Evolutionary conservation across 2,113 vertebrate genomes (phyloP).

Genomic region (Antennarius striatus): DNA sequence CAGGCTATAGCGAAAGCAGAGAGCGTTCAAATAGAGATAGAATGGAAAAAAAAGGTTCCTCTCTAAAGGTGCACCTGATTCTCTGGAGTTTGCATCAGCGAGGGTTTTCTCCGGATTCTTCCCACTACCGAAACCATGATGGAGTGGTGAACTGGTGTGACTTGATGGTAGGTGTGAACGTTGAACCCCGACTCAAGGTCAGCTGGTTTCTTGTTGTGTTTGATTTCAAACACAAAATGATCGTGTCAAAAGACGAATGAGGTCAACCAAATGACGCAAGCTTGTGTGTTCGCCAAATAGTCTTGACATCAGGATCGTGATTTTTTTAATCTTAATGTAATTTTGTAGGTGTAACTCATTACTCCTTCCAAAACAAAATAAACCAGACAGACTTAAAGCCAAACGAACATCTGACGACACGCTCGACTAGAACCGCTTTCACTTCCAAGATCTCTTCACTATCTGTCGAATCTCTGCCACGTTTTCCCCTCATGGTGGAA

Average conservation of each 20-base stretch:
- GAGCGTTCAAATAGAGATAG: neutral
- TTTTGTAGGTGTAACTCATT: too few relatives aligned
- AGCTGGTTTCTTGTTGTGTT: neutral
- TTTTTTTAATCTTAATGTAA: too few relatives aligned
- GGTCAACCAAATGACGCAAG: constrained; percentile 1
- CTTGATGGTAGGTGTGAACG: too few relatives aligned
- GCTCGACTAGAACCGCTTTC: constrained; percentile 15
- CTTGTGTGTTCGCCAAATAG: neutral
- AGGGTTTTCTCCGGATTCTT: too few relatives aligned
- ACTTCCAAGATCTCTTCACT: constrained; percentile 16
- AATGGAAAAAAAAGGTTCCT: neutral
- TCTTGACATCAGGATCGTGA: too few relatives aligned
- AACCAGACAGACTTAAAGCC: too few relatives aligned
- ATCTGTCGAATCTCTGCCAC: constrained; percentile 10
- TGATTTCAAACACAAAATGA: neutral
- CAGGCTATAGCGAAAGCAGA: constrained; percentile 28
- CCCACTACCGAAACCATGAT: too few relatives aligned
- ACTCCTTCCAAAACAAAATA: neutral
- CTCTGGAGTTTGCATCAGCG: too few relatives aligned
- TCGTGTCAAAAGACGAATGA: neutral
- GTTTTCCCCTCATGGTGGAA: constrained; percentile 17
- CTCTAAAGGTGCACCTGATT: neutral
- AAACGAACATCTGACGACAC: constrained; percentile 13
- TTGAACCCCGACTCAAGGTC: too few relatives aligned
- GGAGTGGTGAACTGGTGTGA: too few relatives aligned